A percentile compares a stretch with the other conserved stretches of the same genome.
phyloP scores from a whole-genome alignment of 2,888 invertebrate genomes.

The Caenorhabditis macrosperma region DNA sequence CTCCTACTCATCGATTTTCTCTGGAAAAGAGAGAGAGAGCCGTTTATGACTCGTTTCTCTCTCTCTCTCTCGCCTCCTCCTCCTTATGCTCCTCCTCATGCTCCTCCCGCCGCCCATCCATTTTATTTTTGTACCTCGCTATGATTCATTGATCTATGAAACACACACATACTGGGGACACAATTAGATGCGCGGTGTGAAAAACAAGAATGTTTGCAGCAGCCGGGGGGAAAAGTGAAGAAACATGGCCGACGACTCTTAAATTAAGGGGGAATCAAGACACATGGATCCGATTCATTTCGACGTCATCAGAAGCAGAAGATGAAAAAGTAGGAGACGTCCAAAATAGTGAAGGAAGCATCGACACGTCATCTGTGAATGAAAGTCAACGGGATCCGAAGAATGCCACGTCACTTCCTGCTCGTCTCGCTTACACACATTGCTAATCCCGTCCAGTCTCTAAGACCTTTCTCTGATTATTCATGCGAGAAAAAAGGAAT shows the following conservation, averaged over 20 bases:
- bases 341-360: too few species aligned
- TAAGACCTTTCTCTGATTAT: slow-evolving; percentile 15
- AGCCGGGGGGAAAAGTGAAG: too few species aligned
- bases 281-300: too few species aligned
- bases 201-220: neutral
- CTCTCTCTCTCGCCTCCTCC: neutral
- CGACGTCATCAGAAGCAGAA: too few species aligned
- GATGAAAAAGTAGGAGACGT: too few species aligned
- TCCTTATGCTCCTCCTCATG: slow-evolving; percentile 18
- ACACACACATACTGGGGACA: neutral
- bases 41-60: slow-evolving; percentile 26
- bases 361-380: too few species aligned
- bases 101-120: neutral
- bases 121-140: slow-evolving; percentile 1
- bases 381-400: too few species aligned
- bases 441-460: slow-evolving; percentile 2
- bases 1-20: slow-evolving; percentile 43
- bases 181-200: neutral
- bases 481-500: slow-evolving; percentile 16
- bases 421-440: neutral
- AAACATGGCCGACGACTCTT: neutral
- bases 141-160: slow-evolving; percentile 22
- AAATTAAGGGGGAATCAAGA: too few species aligned
- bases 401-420: slow-evolving; percentile 33
- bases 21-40: slow-evolving; percentile 5